Evolutionary conservation across 2,113 vertebrate species (phyloP), one percentile per base, ranked within the genome.

Genomic region (Tinamus guttatus): DNA sequence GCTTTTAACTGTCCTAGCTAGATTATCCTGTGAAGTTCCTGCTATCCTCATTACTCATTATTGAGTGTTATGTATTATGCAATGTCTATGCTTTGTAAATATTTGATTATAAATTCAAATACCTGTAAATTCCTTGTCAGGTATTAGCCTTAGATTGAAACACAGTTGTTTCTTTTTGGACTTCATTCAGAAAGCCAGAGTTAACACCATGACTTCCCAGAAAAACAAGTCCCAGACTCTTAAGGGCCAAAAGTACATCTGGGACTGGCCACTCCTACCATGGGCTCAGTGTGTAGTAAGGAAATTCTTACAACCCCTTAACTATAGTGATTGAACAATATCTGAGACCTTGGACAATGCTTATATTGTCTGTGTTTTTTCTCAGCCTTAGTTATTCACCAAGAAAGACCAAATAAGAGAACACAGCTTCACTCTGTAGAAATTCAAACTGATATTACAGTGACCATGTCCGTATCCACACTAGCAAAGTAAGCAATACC

Each of bases 21-120:
- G 58, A 49, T n/a, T 65, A 54, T 36, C 47, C 34, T 73, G 28
- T 28, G 40, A 43, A 65, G 7, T 32, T 70, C 59, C 79, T 88
- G 30, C 40, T 67, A 62, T 90, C 82, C 85, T 80, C 67, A 40
- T 85, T 71, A 89, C 60, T 60, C 68, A 81, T 45, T 81, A 68
- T 34, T 69, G 83, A 81, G 47, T 70, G 68, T 24, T 71, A 63
- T 56, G 20, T 51, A 81, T 94, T 92, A 82, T 2, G 0, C 81
- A 95, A 87, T 62, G 83, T 84, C 84, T 91, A 22, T 84, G 78
- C 56, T 84, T 92, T 93, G 84, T 65, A 91, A 95, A 94, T 30
- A 91, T 81, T 92, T 85, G 77, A 94, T 94, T 91, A 92, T 82
- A 83, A 87, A 91, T 89, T 96, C 74, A 92, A 97, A 93, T 94